phyloP scores from a whole-genome alignment of 2,113 vertebrate species.

The Buteo buteo region DNA sequence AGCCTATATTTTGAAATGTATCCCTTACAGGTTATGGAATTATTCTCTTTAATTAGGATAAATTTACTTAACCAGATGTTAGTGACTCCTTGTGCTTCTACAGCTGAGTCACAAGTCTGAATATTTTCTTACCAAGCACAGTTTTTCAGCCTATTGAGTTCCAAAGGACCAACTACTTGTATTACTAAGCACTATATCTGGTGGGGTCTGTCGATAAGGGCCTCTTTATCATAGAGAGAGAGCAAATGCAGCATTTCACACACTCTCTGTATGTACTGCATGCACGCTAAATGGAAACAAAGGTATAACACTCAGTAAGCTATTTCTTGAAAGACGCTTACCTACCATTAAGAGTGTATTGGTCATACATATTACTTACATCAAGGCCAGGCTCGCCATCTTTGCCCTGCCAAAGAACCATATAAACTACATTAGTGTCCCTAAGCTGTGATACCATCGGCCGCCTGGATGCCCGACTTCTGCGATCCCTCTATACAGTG shows the following conservation, averaged over 20 bases:
- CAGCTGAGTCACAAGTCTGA: neutral
- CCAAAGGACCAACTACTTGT: neutral
- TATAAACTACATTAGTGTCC: conserved; percentile 63
- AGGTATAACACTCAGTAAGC: neutral
- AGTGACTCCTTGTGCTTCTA: neutral
- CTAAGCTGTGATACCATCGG: neutral
- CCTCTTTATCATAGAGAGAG: neutral
- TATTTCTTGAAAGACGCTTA: neutral
- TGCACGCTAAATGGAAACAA: neutral
- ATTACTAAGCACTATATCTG: neutral
- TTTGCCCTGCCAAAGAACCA: conserved; percentile 86
- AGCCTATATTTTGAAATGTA: neutral
- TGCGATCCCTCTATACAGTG: neutral
- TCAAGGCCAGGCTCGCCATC: conserved; percentile 95
- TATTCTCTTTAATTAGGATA: neutral
- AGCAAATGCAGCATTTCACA: neutral
- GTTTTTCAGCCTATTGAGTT: neutral
- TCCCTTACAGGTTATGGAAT: neutral
- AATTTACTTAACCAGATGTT: neutral
- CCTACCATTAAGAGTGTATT: conserved; percentile 25
- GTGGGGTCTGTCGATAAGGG: neutral
- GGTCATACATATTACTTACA: conserved; percentile 80
- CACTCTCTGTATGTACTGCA: neutral
- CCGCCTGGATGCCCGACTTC: neutral
- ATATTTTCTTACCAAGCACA: neutral